Percentiles rank a stretch among this genome's conserved stretches.
These are phyloP conservation scores for Nothocercus julius DNA, from an alignment of 2,113 vertebrate species.

Conservation along the genomic window DNA sequence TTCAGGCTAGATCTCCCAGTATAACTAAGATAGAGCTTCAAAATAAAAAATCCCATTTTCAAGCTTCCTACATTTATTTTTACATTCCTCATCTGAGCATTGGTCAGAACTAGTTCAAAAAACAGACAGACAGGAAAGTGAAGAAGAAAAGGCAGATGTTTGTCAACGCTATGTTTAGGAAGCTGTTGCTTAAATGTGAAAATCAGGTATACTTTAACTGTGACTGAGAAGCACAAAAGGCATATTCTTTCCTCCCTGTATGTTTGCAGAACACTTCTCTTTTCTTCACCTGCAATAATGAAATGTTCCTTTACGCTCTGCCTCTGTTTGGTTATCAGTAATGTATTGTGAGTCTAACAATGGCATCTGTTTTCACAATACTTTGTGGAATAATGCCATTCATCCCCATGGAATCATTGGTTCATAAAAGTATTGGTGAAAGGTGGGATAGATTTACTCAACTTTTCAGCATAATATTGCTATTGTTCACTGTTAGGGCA, in stretches of 20 bases:
- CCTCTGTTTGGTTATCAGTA: slow-evolving; percentile 52
- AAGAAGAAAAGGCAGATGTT: slow-evolving; percentile 17
- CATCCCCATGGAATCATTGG: slow-evolving; percentile 30
- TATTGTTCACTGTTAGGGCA: slow-evolving; percentile 52
- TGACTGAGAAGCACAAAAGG: slow-evolving; percentile 21
- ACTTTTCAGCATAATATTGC: slow-evolving; percentile 63
- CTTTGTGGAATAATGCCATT: slow-evolving; percentile 58
- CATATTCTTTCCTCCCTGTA: background rate
- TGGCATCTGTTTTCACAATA: slow-evolving; percentile 26
- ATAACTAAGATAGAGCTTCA: background rate
- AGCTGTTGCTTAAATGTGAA: slow-evolving; percentile 5
- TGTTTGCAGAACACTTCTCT: slow-evolving; percentile 62
- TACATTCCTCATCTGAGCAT: background rate
- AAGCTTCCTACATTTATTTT: background rate
- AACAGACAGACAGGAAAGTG: background rate
- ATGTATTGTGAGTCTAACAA: slow-evolving; percentile 47
- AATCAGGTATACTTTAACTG: slow-evolving; percentile 59
- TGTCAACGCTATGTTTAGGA: slow-evolving; percentile 26
- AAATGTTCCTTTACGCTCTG: background rate
- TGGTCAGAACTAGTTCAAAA: slow-evolving; percentile 13
- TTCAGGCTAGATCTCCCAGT: background rate
- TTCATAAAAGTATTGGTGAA: slow-evolving; percentile 53
- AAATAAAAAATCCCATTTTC: background rate
- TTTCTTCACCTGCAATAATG: slow-evolving; percentile 33
- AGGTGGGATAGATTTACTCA: slow-evolving; percentile 68